phyloP scores from a whole-genome alignment of 2,113 vertebrate species.

The Ciconia maguari region DNA sequence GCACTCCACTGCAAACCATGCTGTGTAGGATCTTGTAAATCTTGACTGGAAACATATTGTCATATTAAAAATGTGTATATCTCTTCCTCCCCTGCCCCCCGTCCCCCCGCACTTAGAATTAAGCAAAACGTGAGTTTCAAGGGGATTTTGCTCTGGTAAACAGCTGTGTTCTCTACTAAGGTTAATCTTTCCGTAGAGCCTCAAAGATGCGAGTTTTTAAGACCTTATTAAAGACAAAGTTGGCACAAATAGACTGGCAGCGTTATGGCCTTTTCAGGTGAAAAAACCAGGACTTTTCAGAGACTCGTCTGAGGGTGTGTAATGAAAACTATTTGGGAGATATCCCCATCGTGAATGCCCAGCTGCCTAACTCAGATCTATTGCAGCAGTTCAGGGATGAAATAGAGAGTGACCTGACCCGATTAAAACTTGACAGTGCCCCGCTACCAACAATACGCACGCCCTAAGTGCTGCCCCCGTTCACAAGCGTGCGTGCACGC shows the following conservation, averaged over 20 bases:
- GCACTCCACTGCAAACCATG: background rate
- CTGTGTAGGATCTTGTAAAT: constrained; percentile 33
- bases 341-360: background rate
- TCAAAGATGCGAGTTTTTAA: constrained; percentile 50
- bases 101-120: background rate
- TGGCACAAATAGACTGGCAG: constrained; percentile 51
- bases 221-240: constrained; percentile 56
- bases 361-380: constrained; percentile 39
- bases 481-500: background rate
- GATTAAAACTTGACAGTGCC: constrained; percentile 28
- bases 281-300: constrained; percentile 56
- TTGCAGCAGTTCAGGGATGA: constrained; percentile 32
- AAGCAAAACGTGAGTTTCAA: constrained; percentile 15
- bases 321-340: constrained; percentile 66
- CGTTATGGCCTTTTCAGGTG: constrained; percentile 27
- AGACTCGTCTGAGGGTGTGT: constrained; percentile 22
- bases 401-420: constrained; percentile 55
- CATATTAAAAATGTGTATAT: constrained; percentile 3
- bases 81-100: background rate
- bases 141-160: constrained; percentile 42
- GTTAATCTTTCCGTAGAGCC: background rate
- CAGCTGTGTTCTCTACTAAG: background rate
- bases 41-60: constrained; percentile 30
- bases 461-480: background rate
- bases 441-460: background rate